A percentile compares a stretch with the other conserved stretches of the same genome.
Conservation (phyloP, 1,140 invertebrate species). For the Lycorma delicatula region DNA sequence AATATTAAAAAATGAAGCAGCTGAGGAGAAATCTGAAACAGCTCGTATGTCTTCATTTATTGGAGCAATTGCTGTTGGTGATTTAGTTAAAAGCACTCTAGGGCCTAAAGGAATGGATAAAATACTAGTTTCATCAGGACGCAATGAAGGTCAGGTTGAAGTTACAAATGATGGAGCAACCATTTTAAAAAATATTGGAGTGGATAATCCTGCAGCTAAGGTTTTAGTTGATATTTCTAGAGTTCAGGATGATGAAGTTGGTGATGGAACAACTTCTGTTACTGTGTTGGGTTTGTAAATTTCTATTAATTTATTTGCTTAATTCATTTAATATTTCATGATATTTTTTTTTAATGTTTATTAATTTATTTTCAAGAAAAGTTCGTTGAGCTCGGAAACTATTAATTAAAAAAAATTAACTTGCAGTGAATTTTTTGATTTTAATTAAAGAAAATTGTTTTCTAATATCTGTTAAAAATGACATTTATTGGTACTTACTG, state of each 20-base stretch:
- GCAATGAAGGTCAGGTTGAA: conserved; percentile 78
- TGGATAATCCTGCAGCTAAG: conserved; percentile 99
- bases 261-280: conserved; percentile 98
- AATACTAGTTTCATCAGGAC: conserved; percentile 81
- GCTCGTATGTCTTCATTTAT: conserved; percentile 94
- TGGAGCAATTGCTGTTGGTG: conserved; percentile 96
- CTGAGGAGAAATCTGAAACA: conserved; percentile 95
- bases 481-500: too few relatives aligned
- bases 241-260: conserved; percentile 99
- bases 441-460: too few relatives aligned
- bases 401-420: too few relatives aligned
- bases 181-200: conserved; percentile 90
- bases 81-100: conserved; percentile 94
- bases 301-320: too few relatives aligned
- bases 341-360: too few relatives aligned
- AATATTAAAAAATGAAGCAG: conserved; percentile 59
- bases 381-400: too few relatives aligned
- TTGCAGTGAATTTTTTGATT: too few relatives aligned
- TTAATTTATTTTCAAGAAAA: too few relatives aligned
- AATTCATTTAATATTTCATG: too few relatives aligned
- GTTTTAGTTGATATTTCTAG: conserved; percentile 97
- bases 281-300: conserved; percentile 74
- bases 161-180: conserved; percentile 99
- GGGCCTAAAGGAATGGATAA: conserved; percentile 99
- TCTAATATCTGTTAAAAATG: too few relatives aligned